Evolutionary conservation across 2,113 vertebrate genomes (phyloP), one percentile per base, ranked within the genome.

Genomic region (Aegypius monachus): DNA sequence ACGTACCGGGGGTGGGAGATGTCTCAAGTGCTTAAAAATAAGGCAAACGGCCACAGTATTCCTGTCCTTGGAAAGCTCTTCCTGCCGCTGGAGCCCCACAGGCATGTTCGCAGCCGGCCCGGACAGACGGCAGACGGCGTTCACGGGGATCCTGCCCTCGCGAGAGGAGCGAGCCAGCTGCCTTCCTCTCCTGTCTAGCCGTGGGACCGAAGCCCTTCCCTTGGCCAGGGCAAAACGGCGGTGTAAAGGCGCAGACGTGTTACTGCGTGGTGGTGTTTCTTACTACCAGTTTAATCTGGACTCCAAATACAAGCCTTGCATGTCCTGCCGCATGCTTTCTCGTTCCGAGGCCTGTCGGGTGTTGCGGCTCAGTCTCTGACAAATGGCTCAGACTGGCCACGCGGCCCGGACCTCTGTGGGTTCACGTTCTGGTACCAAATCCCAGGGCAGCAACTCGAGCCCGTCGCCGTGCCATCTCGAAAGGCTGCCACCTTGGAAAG

Each of bases 381-480:
- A 34, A 31, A 23, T 3, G 17, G 15, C 29, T 32, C 47, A 10
- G 47, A 11, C 34, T 29, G 4, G 25, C 21, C 1, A 1, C 4
- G 26, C 3, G 16, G 15, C 38, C 45, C 16, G 47, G 16, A 26
- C 12, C 10, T 42, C 36, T 5, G 22, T 2, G n/a, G 40, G 20
- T 11, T 55, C 36, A 7, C 2, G n/a, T 36, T 20, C 26, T 5
- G 26, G 22, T 16, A 20, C n/a, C 21, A 8, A 10, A 6, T 25
- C 50, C 14, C 18, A 14, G 31, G 36, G 36, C 34, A 62, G 82
- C 53, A 10, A 3, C 19, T 56, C 2, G 1, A 26, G 59, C 48
- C 29, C 22, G 0, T 17, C 0, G 2, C 48, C 6, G 5, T 2
- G 45, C 29, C 13, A 2, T 16, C 45, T 40, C 26, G 8, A 10